These are phyloP conservation scores for Embiotoca jacksoni DNA, from an alignment of 2,113 vertebrate genomes.

Conservation along the genomic window DNA sequence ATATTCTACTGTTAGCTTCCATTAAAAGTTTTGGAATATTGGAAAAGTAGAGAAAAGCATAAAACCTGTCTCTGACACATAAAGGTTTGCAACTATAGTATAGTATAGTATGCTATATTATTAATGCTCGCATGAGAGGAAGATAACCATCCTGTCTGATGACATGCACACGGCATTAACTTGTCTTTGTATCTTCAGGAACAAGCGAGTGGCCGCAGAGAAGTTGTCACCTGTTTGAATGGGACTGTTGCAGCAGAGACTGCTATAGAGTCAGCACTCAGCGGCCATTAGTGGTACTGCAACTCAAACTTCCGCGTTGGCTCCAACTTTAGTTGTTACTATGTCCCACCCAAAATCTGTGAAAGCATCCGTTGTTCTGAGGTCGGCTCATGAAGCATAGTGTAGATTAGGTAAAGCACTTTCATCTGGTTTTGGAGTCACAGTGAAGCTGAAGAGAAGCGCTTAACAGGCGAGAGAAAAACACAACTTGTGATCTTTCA, in stretches of 20 bases:
- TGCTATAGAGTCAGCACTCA: not conserved
- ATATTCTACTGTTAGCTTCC: no score
- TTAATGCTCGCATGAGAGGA: no score
- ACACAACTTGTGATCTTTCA: not conserved
- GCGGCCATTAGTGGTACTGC: not conserved
- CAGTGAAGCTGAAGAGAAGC: conserved; percentile 1
- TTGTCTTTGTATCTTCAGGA: conserved; percentile 12
- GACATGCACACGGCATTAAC: not conserved
- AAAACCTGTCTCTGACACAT: no score
- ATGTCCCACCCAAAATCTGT: conserved; percentile 57
- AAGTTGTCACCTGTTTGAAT: not conserved
- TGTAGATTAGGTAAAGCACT: not conserved
- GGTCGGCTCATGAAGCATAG: not conserved
- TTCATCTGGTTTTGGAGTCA: not conserved
- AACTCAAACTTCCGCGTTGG: not conserved
- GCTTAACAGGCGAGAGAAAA: not conserved
- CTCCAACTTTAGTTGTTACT: conserved; percentile 1
- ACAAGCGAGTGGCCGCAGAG: not conserved
- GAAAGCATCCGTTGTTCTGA: conserved; percentile 61
- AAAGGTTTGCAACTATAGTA: no score
- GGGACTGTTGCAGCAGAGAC: rapidly evolving
- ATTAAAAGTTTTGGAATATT: no score
- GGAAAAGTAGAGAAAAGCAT: no score
- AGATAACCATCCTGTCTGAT: no score
- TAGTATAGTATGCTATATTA: no score